A percentile compares a stretch with the other conserved stretches of the same genome.
These are phyloP conservation scores for Ephydatia muelleri DNA, from an alignment of 37 sponge, comb jelly and placozoan genomes.

Conservation along the genomic window DNA sequence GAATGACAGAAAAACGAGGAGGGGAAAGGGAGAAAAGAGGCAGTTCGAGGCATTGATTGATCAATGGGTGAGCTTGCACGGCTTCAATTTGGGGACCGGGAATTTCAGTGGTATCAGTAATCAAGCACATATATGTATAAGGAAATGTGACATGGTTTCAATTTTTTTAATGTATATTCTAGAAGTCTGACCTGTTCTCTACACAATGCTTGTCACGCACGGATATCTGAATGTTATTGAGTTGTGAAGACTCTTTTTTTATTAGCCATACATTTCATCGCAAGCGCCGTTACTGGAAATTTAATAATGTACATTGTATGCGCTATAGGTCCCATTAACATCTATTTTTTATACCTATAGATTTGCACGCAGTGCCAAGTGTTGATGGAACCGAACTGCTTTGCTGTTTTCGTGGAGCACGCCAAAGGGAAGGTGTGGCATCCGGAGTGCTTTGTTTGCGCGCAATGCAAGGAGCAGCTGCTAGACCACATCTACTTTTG, in stretches of 20 bases:
- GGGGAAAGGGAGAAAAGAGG: conserved; percentile 40
- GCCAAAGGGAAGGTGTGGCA: conserved; percentile 64
- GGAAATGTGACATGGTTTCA: too few species aligned
- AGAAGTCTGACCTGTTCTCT: too few species aligned
- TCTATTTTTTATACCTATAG: background rate
- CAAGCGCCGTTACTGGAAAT: too few species aligned
- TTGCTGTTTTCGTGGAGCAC: conserved; percentile 63
- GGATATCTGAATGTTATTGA: too few species aligned
- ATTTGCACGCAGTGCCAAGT: conserved; percentile 37
- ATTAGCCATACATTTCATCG: too few species aligned
- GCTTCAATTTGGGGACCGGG: too few species aligned
- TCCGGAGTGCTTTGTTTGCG: conserved; percentile 21
- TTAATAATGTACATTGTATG: background rate
- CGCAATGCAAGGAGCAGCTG: conserved; percentile 64
- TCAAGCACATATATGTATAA: too few species aligned
- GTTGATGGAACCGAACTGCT: conserved; percentile 31
- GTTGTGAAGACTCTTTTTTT: too few species aligned
- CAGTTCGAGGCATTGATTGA: background rate
- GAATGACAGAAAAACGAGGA: conserved; percentile 24
- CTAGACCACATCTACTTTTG: conserved; percentile 75
- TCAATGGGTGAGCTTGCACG: background rate
- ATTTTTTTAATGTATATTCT: too few species aligned
- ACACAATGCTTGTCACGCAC: too few species aligned
- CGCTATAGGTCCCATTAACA: background rate
- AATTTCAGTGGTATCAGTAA: too few species aligned